Conservation (phyloP, 2,797 vertebrate genomes). For the Onychomys torridus region DNA sequence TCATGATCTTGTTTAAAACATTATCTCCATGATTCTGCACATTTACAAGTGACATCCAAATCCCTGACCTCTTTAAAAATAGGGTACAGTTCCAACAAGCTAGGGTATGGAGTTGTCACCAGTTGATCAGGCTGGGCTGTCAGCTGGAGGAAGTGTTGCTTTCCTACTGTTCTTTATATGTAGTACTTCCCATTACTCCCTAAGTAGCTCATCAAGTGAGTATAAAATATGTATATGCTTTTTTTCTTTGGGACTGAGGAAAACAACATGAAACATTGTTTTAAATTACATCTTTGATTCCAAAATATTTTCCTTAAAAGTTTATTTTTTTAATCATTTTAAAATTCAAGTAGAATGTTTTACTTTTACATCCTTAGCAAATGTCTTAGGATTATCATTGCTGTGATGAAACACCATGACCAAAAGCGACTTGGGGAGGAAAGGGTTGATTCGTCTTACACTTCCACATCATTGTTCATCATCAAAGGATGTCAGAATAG, state of each 20-base stretch:
- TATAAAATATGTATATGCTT: not conserved
- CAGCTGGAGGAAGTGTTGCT: not conserved
- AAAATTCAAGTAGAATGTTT: not conserved
- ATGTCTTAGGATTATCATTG: not conserved
- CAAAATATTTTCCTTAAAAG: not conserved
- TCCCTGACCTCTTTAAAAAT: slow-evolving; percentile 10
- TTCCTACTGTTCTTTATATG: not conserved
- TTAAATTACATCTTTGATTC: slow-evolving; percentile 26
- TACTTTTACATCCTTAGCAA: slow-evolving; percentile 5
- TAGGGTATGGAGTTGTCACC: not conserved
- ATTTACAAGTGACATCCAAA: not conserved
- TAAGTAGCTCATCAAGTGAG: not conserved
- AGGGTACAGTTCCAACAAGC: not conserved
- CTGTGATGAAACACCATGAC: not conserved
- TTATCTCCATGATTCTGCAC: not conserved
- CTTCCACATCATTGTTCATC: not conserved
- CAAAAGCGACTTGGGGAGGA: not conserved
- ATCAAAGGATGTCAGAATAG: not conserved
- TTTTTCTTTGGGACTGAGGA: not conserved
- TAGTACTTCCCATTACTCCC: not conserved
- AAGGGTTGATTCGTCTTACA: not conserved
- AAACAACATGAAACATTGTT: not conserved
- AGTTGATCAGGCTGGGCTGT: not conserved
- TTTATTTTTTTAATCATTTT: slow-evolving; percentile 34
- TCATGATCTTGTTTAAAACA: slow-evolving; percentile 8